Evolutionary conservation across 2,888 invertebrate genomes (phyloP).

Genomic region (Drosophila eohydei): DNA sequence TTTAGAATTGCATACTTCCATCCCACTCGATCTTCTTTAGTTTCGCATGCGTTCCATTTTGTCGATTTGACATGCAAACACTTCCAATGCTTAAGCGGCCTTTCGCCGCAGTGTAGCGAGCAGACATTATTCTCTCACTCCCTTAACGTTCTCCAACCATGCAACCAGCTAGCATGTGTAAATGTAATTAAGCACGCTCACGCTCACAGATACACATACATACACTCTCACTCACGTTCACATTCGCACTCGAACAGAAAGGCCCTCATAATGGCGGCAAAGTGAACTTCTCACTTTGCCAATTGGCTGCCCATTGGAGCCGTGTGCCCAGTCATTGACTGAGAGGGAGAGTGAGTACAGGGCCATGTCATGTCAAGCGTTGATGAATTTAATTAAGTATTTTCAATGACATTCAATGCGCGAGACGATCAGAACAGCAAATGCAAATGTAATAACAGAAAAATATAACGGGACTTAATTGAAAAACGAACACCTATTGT

Average conservation of each 20-base stretch:
- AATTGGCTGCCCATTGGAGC: conserved; percentile 61
- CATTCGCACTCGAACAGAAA: conserved; percentile 6
- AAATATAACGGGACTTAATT: conserved; percentile 58
- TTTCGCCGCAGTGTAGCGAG: conserved; percentile 26
- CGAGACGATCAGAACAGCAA: conserved; percentile 27
- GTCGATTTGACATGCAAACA: conserved; percentile 16
- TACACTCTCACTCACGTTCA: conserved; percentile 9
- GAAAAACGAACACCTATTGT: conserved; percentile 51
- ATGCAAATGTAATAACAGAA: conserved; percentile 17
- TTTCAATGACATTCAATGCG: conserved; percentile 71
- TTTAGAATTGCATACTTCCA: not conserved
- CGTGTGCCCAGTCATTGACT: conserved; percentile 13
- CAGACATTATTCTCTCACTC: conserved; percentile 2
- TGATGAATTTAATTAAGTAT: conserved; percentile 79
- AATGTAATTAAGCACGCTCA: conserved; percentile 74
- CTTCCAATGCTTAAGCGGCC: conserved; percentile 6
- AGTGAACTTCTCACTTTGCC: conserved; percentile 71
- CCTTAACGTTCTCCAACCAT: conserved; percentile 3
- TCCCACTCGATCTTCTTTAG: not conserved
- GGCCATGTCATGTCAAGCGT: conserved; percentile 65
- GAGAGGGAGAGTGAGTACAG: not conserved
- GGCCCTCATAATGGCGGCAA: conserved; percentile 65
- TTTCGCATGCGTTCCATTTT: not conserved
- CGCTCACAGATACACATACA: conserved; percentile 13
- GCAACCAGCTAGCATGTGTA: conserved; percentile 56